These are phyloP conservation scores for Ailuropoda melanoleuca DNA, from an alignment of 2,113 vertebrate genomes.

Conservation along the genomic window DNA sequence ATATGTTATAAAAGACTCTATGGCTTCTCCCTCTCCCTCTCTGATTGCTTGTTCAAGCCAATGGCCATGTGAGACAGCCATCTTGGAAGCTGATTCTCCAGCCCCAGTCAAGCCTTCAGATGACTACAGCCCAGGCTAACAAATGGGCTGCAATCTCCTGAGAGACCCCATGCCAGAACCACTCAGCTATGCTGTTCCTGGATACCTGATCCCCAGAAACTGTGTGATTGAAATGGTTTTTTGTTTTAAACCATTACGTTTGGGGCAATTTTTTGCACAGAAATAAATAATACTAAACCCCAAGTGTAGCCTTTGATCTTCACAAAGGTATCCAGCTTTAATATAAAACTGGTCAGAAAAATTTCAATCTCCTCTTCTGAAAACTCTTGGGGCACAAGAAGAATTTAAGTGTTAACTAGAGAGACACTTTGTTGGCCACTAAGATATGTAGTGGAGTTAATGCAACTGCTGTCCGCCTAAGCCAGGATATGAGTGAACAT, in stretches of 20 bases:
- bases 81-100: background rate
- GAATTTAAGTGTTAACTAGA: background rate
- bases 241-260: background rate
- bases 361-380: background rate
- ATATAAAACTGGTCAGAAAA: background rate
- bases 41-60: background rate
- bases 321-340: background rate
- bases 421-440: background rate
- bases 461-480: fast-evolving
- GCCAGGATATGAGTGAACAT: background rate
- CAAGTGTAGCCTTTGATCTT: background rate
- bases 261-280: background rate
- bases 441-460: background rate
- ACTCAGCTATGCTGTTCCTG: background rate
- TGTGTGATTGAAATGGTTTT: background rate
- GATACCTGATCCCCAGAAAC: background rate
- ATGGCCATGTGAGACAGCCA: fast-evolving
- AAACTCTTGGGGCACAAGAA: background rate
- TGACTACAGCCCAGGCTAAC: background rate
- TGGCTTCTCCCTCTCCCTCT: too few species aligned
- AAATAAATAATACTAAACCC: background rate
- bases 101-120: background rate
- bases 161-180: background rate
- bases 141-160: background rate
- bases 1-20: background rate